phyloP scores from a whole-genome alignment of 2,888 invertebrate genomes.

The Deilephila elpenor region DNA sequence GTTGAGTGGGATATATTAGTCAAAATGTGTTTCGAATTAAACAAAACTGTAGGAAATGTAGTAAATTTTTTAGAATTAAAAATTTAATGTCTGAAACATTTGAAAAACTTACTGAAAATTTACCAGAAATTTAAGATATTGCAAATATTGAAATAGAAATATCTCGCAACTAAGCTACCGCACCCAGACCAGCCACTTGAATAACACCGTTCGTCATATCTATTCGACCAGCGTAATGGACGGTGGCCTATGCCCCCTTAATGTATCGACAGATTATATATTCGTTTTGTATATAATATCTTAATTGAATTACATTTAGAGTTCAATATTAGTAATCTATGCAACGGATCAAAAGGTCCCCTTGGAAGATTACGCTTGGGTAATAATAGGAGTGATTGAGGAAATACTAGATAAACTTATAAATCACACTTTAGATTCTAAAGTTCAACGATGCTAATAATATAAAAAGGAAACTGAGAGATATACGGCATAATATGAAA shows the following conservation, averaged over 20 bases:
- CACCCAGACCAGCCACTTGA: neutral
- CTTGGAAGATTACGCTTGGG: constrained; percentile 10
- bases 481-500: neutral
- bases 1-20: neutral
- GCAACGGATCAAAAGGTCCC: constrained; percentile 14
- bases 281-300: constrained; percentile 21
- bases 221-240: constrained; percentile 19
- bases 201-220: constrained; percentile 19
- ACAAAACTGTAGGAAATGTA: no score
- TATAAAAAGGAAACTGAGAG: neutral
- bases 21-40: neutral
- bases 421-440: no score
- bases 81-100: no score
- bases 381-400: neutral
- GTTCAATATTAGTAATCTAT: constrained; percentile 3
- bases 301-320: constrained; percentile 25
- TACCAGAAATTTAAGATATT: neutral
- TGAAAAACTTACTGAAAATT: no score
- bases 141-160: constrained; percentile 10
- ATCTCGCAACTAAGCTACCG: constrained; percentile 11
- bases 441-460: neutral
- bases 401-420: no score
- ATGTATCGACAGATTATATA: constrained; percentile 13
- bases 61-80: no score
- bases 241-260: constrained; percentile 23